Evolutionary conservation across 2,113 vertebrate genomes (phyloP), one percentile per base, ranked within the genome.

Genomic region (Dicentrarchus labrax): DNA sequence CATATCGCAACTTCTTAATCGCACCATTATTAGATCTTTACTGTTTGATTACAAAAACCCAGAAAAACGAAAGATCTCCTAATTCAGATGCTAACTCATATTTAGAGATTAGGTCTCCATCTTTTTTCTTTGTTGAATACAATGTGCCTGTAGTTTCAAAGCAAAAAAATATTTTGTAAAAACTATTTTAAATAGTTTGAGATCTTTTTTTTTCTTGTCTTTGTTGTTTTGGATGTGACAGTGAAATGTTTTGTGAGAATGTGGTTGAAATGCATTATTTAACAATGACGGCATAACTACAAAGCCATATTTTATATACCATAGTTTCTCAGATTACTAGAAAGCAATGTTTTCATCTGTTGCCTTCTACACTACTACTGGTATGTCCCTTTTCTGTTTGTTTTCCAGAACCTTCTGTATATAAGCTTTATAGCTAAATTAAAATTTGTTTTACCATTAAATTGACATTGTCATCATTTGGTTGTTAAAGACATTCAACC

Each of bases 341-440:
- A 60, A 36, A 38, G 8, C 8, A 16, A 7, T 60, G 30, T 39
- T 62, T 62, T 76, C 5, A 2, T 36, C 2, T 54, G 11, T 38
- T n/a, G 8, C 48, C 66, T 41, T 24, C 66, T 51, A 21, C 21
- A 13, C n/a, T 17, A 7, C 24, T 13, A 47, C 39, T 8, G 2
- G 3, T 17, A 6, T 41, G 47, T 21, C 16, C 11, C 62, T 10
- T 59, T 21, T 69, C 11, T 73, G 56, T 72, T 38, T 66, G 41
- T 47, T 5, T 22, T 61, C 13, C 12, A 19, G n/a, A 72, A 50
- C 53, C 19, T 72, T 80, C n/a, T 91, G 82, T 91, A 80, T 66
- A 85, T 80, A 85, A 38, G 43, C 45, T 79, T 48, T 7, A 22
- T 7, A 38, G 5, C 69, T 91, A 72, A 73, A 90, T 83, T 76